These are phyloP conservation scores for Anoplopoma fimbria DNA, from an alignment of 2,113 vertebrate genomes.

Conservation along the genomic window DNA sequence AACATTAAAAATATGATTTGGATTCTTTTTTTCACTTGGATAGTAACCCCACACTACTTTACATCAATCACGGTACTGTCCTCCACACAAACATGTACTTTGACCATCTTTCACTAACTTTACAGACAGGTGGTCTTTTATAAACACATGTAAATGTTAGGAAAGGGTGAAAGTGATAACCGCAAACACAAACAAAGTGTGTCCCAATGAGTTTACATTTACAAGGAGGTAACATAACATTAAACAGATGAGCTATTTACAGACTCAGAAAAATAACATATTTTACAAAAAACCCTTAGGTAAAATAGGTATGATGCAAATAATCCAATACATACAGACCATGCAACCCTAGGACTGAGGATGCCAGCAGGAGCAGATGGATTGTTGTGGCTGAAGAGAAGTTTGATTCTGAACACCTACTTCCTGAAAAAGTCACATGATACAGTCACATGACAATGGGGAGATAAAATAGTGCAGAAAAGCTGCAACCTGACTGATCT, in stretches of 20 bases:
- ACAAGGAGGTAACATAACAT: not conserved
- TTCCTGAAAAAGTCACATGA: conserved; percentile 18
- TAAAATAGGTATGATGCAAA: not conserved
- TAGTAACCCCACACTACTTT: not conserved
- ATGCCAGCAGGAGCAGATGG: not conserved
- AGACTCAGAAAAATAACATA: too few species aligned
- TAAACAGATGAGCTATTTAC: not conserved
- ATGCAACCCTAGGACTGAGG: not conserved
- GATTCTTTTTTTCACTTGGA: not conserved
- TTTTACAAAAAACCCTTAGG: not conserved
- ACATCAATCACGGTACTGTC: not conserved
- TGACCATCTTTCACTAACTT: not conserved
- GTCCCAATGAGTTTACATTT: not conserved
- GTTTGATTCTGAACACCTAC: not conserved
- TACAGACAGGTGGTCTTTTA: not conserved
- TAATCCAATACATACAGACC: conserved; percentile 1
- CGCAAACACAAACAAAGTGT: not conserved
- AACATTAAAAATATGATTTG: not conserved
- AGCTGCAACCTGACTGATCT: not conserved
- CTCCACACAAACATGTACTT: not conserved
- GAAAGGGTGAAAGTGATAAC: not conserved
- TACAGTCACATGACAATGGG: not conserved
- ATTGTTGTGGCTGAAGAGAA: not conserved
- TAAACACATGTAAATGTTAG: too few species aligned
- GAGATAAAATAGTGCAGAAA: too few species aligned